These are phyloP conservation scores for Trichechus manatus DNA, from an alignment of 2,113 vertebrate genomes.

Conservation along the genomic window DNA sequence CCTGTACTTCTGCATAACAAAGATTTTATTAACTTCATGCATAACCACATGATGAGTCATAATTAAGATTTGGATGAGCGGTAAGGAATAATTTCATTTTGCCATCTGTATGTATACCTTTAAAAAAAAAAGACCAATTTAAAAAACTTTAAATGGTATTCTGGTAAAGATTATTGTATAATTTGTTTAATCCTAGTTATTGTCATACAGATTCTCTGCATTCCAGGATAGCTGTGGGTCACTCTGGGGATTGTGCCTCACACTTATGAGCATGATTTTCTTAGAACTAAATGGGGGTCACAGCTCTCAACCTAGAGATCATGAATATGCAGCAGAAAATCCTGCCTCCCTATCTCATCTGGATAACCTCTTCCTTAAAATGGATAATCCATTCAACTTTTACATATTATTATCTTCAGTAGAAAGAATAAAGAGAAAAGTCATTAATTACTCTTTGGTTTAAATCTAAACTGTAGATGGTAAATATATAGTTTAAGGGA, in stretches of 20 bases:
- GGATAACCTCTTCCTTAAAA: conserved; percentile 23
- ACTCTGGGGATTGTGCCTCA: background rate
- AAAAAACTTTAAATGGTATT: background rate
- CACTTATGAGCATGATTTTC: background rate
- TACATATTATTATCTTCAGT: conserved; percentile 23
- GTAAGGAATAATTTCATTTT: conserved; percentile 3
- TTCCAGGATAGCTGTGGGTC: background rate
- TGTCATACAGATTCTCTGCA: background rate
- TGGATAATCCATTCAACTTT: conserved; percentile 37
- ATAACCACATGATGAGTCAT: background rate
- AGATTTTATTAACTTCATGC: background rate
- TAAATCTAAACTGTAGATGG: background rate
- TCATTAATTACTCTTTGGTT: conserved; percentile 50
- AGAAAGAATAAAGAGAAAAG: conserved; percentile 35
- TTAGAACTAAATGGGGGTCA: conserved; percentile 19
- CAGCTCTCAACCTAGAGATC: conserved; percentile 28
- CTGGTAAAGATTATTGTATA: background rate
- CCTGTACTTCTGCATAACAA: background rate
- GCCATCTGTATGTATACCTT: background rate
- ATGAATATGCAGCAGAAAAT: conserved; percentile 21
- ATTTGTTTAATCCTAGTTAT: background rate
- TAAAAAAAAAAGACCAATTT: background rate
- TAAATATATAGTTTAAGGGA: conserved; percentile 73
- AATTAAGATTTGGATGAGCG: background rate
- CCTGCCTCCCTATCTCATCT: background rate